These are phyloP conservation scores for Palloptera scutellata DNA, from an alignment of 2,888 invertebrate genomes.

Conservation along the genomic window DNA sequence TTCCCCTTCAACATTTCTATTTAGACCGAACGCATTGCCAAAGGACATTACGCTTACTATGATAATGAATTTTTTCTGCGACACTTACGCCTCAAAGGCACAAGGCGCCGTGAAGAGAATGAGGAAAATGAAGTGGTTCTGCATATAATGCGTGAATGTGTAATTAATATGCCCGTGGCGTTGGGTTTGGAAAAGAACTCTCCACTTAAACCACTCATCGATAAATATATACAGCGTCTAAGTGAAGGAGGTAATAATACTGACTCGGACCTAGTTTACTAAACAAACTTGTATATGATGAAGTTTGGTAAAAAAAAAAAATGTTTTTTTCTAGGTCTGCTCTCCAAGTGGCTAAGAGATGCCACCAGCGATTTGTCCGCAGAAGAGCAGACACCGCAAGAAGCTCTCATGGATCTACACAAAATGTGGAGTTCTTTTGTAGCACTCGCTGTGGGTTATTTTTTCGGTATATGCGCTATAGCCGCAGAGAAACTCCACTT, in stretches of 20 bases:
- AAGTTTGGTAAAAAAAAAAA: background rate
- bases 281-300: background rate
- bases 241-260: conserved; percentile 77
- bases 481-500: conserved; percentile 74
- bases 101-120: conserved; percentile 46
- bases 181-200: conserved; percentile 85
- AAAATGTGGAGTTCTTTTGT: conserved; percentile 82
- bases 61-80: conserved; percentile 79
- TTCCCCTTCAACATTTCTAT: background rate
- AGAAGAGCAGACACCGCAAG: conserved; percentile 71
- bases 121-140: conserved; percentile 61
- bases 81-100: conserved; percentile 71
- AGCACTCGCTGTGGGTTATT: conserved; percentile 75
- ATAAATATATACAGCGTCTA: conserved; percentile 72
- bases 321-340: conserved; percentile 68
- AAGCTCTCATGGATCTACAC: conserved; percentile 79
- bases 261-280: no score
- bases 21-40: conserved; percentile 69
- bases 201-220: conserved; percentile 75
- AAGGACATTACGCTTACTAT: conserved; percentile 80
- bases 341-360: conserved; percentile 82
- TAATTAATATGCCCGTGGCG: conserved; percentile 81
- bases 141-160: conserved; percentile 84
- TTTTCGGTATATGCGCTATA: conserved; percentile 68
- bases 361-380: conserved; percentile 70